Base-by-base conservation (phyloP, 2,113 vertebrate species). In the Melanostigma gelatinosum region DNA sequence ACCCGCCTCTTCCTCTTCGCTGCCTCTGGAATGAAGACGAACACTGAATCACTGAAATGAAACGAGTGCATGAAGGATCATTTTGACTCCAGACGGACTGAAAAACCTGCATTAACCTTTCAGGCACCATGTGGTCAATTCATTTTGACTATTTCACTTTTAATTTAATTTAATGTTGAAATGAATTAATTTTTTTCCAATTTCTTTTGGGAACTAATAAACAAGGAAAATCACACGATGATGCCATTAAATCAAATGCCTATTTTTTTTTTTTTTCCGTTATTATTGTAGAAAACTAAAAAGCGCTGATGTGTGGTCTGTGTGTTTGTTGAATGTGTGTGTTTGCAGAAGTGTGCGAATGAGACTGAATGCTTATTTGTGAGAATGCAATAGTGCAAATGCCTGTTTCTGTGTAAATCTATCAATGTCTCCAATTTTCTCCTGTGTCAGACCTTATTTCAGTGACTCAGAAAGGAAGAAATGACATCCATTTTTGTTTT, bases 161-260 rank as follows among this genome's bases (percentile, higher is more conserved):
- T 92, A 94, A 93, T 94, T 93, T 94, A 93, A 93, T 93, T 93
- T 92, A 94, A 93, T 91, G 84, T 94, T 86, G 88, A 89, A 85
- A 92, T 72, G 94, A 92, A 93, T 92, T 93, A 93, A 91, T 94
- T 95, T 92, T 91, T 91, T 77, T 85, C 87, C 72, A 79, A 6
- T 87, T 85, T 82, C 3, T 85, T 84, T 83, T 85, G 89, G 92
- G 87, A 93, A 93, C 87, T 90, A 93, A 90, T 89, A 91, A 93
- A 92, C 72, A 79, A 85, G 83, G 75, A 89, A 91, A 88, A 86
- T 92, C 81, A 72, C 80, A 85, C 74, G 64, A 84, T 68, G 82
- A 89, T 90, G 91, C 92, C 90, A 93, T 94, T 80, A 77, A 92
- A 92, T 91, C 90, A 90, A 88, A 93, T 72, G 75, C 62, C 86